phyloP scores from a whole-genome alignment of 2,113 vertebrate genomes.

The Spheniscus mendiculus region DNA sequence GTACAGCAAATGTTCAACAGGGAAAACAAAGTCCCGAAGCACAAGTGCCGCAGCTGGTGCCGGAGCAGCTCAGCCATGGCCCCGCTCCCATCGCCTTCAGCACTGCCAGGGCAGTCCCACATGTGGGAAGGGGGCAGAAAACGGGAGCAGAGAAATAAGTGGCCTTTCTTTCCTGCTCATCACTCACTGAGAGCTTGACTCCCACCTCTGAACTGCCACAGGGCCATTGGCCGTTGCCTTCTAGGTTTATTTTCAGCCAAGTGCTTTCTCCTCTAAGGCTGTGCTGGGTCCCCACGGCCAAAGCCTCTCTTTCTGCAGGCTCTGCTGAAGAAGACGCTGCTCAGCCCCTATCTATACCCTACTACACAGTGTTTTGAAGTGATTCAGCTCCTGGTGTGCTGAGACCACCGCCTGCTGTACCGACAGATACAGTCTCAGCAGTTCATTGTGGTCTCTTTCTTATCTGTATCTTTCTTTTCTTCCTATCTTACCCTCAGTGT shows the following conservation, averaged over 20 bases:
- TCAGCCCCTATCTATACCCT: background rate
- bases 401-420: background rate
- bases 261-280: background rate
- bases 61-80: background rate
- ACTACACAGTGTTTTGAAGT: background rate
- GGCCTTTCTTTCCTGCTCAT: background rate
- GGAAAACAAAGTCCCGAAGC: background rate
- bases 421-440: background rate
- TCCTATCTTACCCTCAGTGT: background rate
- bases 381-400: background rate
- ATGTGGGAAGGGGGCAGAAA: background rate
- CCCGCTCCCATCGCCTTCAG: rapidly evolving
- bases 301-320: background rate
- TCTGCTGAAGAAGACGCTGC: background rate
- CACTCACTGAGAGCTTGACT: background rate
- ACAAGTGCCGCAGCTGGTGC: background rate
- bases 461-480: background rate
- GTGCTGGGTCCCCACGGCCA: background rate
- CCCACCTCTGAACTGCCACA: background rate
- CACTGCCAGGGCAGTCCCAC: background rate
- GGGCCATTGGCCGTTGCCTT: background rate
- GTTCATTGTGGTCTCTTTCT: background rate
- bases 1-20: background rate
- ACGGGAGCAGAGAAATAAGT: background rate
- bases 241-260: background rate